Evolutionary conservation across 2,888 invertebrate species (phyloP).

Genomic region (Eudemis profundana): DNA sequence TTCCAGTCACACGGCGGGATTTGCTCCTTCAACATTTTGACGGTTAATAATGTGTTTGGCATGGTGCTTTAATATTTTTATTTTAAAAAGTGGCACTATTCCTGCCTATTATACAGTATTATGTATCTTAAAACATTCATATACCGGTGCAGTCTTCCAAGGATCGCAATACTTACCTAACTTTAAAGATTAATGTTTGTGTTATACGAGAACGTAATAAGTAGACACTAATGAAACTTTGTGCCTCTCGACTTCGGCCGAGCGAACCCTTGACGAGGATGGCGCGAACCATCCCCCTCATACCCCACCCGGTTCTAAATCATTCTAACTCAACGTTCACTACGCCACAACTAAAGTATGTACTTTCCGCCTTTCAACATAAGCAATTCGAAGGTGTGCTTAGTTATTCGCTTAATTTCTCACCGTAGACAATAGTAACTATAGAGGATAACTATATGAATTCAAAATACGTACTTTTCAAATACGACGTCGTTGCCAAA

Average conservation of each 20-base stretch:
- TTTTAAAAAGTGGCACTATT: conserved; percentile 70
- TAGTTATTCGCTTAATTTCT: conserved; percentile 31
- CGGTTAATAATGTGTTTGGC: conserved; percentile 71
- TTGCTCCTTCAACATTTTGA: conserved; percentile 38
- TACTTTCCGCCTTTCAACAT: conserved; percentile 41
- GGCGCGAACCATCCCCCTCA: conserved; percentile 12
- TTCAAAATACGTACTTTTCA: conserved; percentile 43
- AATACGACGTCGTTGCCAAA: conserved; percentile 78
- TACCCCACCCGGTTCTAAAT: conserved; percentile 21
- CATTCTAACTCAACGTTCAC: conserved; percentile 18
- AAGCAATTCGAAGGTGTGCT: conserved; percentile 22
- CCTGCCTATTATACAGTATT: conserved; percentile 72
- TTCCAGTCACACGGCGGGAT: conserved; percentile 11
- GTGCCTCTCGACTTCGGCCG: conserved; percentile 55
- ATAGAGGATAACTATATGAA: conserved; percentile 35
- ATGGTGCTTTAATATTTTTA: conserved; percentile 78
- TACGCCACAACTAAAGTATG: conserved; percentile 34
- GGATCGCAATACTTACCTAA: conserved; percentile 62
- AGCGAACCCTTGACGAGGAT: conserved; percentile 43
- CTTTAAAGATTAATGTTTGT: conserved; percentile 53
- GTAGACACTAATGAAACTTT: conserved; percentile 47
- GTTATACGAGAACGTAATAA: conserved; percentile 22
- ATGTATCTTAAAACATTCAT: conserved; percentile 69
- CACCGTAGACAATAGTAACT: conserved; percentile 40
- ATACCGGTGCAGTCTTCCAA: conserved; percentile 79